A percentile compares a stretch with the other conserved stretches of the same genome.
phyloP scores from a whole-genome alignment of 2,113 vertebrate genomes.

The Pristiophorus japonicus region DNA sequence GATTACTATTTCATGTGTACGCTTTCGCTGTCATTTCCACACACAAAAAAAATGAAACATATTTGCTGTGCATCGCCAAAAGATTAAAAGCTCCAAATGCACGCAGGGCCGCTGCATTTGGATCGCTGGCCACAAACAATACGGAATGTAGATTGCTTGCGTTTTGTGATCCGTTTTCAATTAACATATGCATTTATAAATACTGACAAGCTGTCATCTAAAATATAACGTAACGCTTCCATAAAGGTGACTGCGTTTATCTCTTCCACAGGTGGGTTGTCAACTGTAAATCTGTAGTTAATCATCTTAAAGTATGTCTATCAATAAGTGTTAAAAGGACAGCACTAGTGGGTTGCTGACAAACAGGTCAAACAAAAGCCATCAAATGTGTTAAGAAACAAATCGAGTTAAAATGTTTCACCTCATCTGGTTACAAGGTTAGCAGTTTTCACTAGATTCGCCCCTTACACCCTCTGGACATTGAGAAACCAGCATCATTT shows the following conservation, averaged over 20 bases:
- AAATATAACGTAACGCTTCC: slow-evolving; percentile 11
- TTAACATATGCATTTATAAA: slow-evolving; percentile 30
- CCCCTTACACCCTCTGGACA: slow-evolving; percentile 36
- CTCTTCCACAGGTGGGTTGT: slow-evolving; percentile 43
- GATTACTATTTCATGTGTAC: slow-evolving; percentile 55
- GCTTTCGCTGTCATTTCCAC: neutral
- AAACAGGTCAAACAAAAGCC: slow-evolving; percentile 52
- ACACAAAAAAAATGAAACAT: neutral
- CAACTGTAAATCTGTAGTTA: slow-evolving; percentile 53
- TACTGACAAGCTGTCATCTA: neutral
- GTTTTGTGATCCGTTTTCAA: neutral
- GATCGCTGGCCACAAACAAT: neutral
- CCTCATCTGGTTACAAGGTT: slow-evolving; percentile 43
- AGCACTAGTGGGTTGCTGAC: slow-evolving; percentile 48
- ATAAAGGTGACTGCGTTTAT: slow-evolving; percentile 29
- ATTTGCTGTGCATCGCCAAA: neutral
- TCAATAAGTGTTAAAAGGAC: slow-evolving; percentile 51
- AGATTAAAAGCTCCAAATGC: neutral
- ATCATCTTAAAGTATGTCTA: slow-evolving; percentile 53
- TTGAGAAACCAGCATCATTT: slow-evolving; percentile 37
- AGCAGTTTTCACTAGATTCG: slow-evolving; percentile 39
- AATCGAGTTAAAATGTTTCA: slow-evolving; percentile 46
- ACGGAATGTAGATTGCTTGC: neutral
- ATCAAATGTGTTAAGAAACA: slow-evolving; percentile 45
- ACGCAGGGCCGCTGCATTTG: neutral